Evolutionary conservation across 2,888 invertebrate genomes (phyloP).

Genomic region (Troglohyphantes excavatus): DNA sequence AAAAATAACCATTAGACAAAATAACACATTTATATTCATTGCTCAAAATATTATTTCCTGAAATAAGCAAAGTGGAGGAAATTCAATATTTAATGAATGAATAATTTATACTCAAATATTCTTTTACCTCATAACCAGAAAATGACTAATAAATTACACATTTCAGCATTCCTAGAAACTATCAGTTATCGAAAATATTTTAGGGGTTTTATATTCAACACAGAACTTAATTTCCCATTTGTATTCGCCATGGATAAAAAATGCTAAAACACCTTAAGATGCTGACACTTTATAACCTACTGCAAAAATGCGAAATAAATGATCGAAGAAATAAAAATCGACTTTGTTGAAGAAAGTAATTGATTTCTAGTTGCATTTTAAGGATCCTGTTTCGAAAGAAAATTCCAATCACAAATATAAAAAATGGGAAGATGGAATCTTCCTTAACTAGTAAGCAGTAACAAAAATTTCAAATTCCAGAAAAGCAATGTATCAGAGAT

Average conservation of each 20-base stretch:
- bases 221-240: constrained; percentile 30
- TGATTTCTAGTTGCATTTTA: constrained; percentile 37
- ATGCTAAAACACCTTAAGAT: constrained; percentile 11
- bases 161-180: too few species aligned
- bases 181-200: background rate
- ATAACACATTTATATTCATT: too few species aligned
- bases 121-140: too few species aligned
- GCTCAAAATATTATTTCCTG: too few species aligned
- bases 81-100: too few species aligned
- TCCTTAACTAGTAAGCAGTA: background rate
- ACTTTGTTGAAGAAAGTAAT: constrained; percentile 7
- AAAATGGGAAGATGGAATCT: background rate
- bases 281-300: constrained; percentile 25
- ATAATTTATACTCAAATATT: too few species aligned
- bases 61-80: too few species aligned
- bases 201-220: background rate
- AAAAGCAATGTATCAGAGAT: constrained; percentile 43
- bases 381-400: background rate
- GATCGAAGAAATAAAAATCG: background rate
- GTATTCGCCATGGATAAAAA: constrained; percentile 32
- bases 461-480: background rate
- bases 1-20: too few species aligned
- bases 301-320: constrained; percentile 31
- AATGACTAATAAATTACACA: too few species aligned
- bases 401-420: background rate